Evolutionary conservation across 2,888 invertebrate species (phyloP), one percentile per base, ranked within the genome.

Genomic region (Griposia aprilina): DNA sequence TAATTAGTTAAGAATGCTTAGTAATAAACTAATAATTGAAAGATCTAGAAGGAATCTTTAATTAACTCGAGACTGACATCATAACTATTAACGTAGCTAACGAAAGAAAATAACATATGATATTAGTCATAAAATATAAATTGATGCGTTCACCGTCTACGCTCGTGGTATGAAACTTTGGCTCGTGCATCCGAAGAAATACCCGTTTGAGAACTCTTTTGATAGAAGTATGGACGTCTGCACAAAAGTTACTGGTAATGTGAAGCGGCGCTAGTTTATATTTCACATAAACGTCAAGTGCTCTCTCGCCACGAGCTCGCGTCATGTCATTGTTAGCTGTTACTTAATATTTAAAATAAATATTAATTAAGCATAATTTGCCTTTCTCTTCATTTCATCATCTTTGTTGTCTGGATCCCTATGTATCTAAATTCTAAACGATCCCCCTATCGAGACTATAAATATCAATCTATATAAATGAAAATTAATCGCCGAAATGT

Each of bases 81-180:
- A 69, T 60, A 20, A 30, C n/a, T 50, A 83, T 57, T 50, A 50
- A 50, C 45, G 36, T 26, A 30, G 62, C 30, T 36, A 1, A 36
- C 15, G 66, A 62, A 77, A 80, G 82, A 62, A 41, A 48, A 41
- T 45, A 75, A 48, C 11, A 48, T 57, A 48, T n/a, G 36, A 74
- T 15, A 77, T 36, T 70, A 71, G 78, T 71, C 48, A 79, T 75
- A 65, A 59, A 30, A 50, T 55, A 74, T 50, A 57, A 30, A 82
- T 45, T 45, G 30, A 36, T 65, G 41, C 45, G 50, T 59, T 77
- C 20, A n/a, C 23, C 50, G 48, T 59, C 75, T 76, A n/a, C 23
- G 52, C 30, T 55, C 36, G 13, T 48, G 36, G 23, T 55, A 55
- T 2, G 45, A 75, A 75, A 10, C 30, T 60, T 76, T 55, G 15